A percentile compares a stretch with the other conserved stretches of the same genome.
phyloP scores from a whole-genome alignment of 2,113 vertebrate species.

The Hypocryptadius cinnamomeus region DNA sequence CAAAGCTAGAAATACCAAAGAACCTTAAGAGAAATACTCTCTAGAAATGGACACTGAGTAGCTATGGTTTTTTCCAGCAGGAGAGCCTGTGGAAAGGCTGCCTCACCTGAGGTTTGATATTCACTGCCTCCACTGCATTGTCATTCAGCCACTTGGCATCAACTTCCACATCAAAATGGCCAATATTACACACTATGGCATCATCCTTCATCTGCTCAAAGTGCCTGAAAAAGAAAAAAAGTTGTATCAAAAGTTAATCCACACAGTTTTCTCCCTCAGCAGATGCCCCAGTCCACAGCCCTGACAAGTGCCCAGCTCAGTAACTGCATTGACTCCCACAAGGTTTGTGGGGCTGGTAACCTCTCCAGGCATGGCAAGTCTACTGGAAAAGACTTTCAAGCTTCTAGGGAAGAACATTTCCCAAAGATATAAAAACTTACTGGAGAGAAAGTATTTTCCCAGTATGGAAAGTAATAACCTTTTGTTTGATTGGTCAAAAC shows the following conservation, averaged over 20 bases:
- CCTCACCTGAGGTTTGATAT: conserved; percentile 92
- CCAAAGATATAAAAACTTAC: not conserved
- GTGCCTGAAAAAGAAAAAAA: conserved; percentile 72
- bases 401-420: not conserved
- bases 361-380: not conserved
- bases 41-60: not conserved
- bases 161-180: conserved; percentile 96
- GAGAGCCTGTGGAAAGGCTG: not conserved
- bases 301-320: not conserved
- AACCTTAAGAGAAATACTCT: not conserved
- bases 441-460: not conserved
- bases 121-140: conserved; percentile 83
- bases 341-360: not conserved
- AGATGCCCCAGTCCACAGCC: not conserved
- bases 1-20: not conserved
- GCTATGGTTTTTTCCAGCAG: not conserved
- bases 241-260: not conserved
- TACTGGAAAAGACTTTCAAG: not conserved
- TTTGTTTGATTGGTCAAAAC: not conserved
- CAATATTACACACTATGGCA: conserved; percentile 94
- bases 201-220: conserved; percentile 98
- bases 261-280: not conserved
- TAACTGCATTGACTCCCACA: not conserved
- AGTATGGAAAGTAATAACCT: not conserved
- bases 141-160: conserved; percentile 90